A percentile compares a stretch with the other conserved stretches of the same genome.
Evolutionary conservation across 92 coral and sea anemone species (phyloP).

Genomic region (Heteractis magnifica): DNA sequence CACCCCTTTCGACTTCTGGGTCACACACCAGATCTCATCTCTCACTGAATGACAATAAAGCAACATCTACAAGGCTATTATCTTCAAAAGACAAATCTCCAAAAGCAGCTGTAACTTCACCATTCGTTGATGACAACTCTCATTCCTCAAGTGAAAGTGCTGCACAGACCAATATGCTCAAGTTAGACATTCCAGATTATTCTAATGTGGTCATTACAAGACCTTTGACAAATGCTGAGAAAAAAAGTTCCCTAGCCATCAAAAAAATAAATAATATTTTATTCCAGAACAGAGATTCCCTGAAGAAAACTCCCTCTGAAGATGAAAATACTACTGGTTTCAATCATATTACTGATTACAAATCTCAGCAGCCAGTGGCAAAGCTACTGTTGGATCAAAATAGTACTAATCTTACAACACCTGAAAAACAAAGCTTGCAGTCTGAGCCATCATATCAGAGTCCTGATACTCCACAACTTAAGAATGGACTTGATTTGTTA

Average conservation of each 20-base stretch:
- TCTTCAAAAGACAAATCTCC: not conserved
- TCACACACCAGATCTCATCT: not conserved
- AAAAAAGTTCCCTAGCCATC: conserved; percentile 48
- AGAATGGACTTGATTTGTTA: conserved; percentile 6
- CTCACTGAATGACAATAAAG: not conserved
- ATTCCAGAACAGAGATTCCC: conserved; percentile 38
- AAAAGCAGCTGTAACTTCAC: not conserved
- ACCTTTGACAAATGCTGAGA: conserved; percentile 49
- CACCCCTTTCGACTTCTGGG: not conserved
- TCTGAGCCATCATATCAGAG: not conserved
- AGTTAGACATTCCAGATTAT: conserved; percentile 9
- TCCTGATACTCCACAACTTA: conserved; percentile 14
- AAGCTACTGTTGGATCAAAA: not conserved
- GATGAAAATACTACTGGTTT: not conserved
- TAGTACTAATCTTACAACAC: not conserved
- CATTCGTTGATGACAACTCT: not conserved
- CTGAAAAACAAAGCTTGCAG: not conserved
- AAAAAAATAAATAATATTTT: conserved; percentile 59
- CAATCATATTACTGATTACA: not conserved
- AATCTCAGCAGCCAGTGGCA: not conserved
- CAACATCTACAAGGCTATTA: not conserved
- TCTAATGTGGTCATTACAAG: not conserved
- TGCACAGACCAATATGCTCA: not conserved
- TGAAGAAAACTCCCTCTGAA: not conserved
- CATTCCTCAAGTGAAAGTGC: not conserved